Evolutionary conservation across 1,140 invertebrate species (phyloP).

Genomic region (Metaphire vulgaris): DNA sequence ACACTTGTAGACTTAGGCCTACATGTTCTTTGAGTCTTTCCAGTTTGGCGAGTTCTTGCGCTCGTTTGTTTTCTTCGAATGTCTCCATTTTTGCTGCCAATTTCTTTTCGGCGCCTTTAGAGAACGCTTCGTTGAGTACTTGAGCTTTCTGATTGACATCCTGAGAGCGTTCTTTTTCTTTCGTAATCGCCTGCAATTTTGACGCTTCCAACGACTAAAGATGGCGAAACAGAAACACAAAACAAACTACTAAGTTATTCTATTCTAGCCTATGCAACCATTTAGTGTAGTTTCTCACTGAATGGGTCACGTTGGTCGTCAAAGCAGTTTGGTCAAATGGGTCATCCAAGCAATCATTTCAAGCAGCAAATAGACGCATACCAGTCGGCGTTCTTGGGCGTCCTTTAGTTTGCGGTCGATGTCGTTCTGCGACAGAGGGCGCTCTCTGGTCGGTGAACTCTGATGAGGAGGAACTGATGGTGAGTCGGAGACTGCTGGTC

Average conservation of each 20-base stretch:
- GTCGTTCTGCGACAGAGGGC: conserved; percentile 66
- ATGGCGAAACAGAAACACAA: too few relatives aligned
- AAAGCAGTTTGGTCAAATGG: too few relatives aligned
- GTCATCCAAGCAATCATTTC: too few relatives aligned
- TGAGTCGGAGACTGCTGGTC: conserved; percentile 66
- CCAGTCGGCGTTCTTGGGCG: conserved; percentile 81
- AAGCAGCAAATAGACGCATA: too few relatives aligned
- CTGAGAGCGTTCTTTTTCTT: conserved; percentile 75
- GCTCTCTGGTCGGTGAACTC: conserved; percentile 35
- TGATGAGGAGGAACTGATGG: conserved; percentile 46
- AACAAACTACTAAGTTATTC: too few relatives aligned
- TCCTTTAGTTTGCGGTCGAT: conserved; percentile 84
- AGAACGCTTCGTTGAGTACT: conserved; percentile 75
- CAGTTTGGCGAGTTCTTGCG: conserved; percentile 76
- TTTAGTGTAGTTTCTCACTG: too few relatives aligned
- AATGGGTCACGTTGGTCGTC: too few relatives aligned
- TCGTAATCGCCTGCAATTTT: conserved; percentile 72
- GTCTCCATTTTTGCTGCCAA: conserved; percentile 82
- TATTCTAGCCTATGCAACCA: too few relatives aligned
- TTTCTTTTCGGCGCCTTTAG: conserved; percentile 72
- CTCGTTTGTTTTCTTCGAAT: conserved; percentile 77
- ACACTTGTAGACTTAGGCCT: too few relatives aligned
- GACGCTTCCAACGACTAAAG: conserved; percentile 53
- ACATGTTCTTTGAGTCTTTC: conserved; percentile 75
- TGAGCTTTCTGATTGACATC: conserved; percentile 81